Base-by-base conservation (phyloP, 2,888 invertebrate genomes). In the Maniola hyperantus region DNA sequence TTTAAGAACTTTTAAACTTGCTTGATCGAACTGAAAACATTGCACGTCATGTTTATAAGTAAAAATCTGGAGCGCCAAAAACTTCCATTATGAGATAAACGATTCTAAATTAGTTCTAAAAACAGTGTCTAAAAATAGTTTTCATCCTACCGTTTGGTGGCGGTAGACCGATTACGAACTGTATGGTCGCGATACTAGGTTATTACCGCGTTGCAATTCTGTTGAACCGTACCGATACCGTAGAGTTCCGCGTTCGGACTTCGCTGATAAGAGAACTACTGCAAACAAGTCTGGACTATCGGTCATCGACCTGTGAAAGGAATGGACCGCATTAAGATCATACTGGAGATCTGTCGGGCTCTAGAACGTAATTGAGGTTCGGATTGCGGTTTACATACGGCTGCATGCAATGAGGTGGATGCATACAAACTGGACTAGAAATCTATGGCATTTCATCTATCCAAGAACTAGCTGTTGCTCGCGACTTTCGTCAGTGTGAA, bases 251-350 rank as follows among this genome's bases (percentile, higher is more conserved):
- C 68, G 50, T 71, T 71, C 68, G 64, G 66, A 66, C 67, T 54
- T 67, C 50, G 61, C 68, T 71, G 72, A 73, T 73, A 73, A 70
- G 62, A 68, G 68, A 54, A 70, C 68, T 69, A 68, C 64, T 66
- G 73, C 72, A 70, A 72, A 73, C 73, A 68, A 69, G 62, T 63
- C 63, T 53, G 57, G 55, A 50, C 61, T 75, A 76, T 76, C 75
- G 75, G 72, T 73, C 75, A 73, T 73, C 70, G 69, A 75, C 72
- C 71, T 50, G 54, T 61, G 44, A 44, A 65, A 66, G 68, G 69
- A 69, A 73, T 67, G 68, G 69, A 66, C 61, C 53, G 66, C 66
- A 70, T 66, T 71, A 68, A 71, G 72, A 71, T 72, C 64, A 69
- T 65, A 69, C 71, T 69, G 66, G 53, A 67, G 67, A 68, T 70